Percentiles rank a stretch among this genome's conserved stretches.
Conservation (phyloP, 2,888 invertebrate genomes). For the Aspidiotus destructor region DNA sequence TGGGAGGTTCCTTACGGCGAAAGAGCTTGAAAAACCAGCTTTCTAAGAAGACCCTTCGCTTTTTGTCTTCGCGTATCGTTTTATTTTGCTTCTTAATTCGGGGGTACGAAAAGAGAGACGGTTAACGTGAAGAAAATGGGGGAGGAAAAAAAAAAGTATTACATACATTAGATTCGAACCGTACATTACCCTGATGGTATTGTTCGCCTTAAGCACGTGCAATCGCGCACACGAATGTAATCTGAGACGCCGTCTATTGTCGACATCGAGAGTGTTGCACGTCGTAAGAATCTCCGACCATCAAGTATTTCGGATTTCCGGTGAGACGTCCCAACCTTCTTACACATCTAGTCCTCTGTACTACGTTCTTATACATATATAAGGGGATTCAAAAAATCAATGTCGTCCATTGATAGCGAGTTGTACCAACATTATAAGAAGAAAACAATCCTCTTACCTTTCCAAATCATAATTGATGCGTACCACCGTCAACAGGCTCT, state of each 20-base stretch:
- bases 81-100: conserved; percentile 11
- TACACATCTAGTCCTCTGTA: too few relatives aligned
- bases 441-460: conserved; percentile 11
- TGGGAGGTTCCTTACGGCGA: conserved; percentile 20
- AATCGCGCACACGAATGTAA: conserved; percentile 31
- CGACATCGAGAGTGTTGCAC: not conserved
- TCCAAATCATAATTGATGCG: conserved; percentile 20
- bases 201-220: conserved; percentile 31
- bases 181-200: conserved; percentile 8
- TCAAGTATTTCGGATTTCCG: not conserved
- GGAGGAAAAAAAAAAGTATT: not conserved
- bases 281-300: not conserved
- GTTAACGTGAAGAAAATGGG: not conserved
- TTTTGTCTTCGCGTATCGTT: not conserved
- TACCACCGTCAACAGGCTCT: too few relatives aligned
- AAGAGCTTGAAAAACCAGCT: conserved; percentile 13
- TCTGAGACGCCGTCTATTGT: conserved; percentile 26
- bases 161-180: not conserved
- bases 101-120: conserved; percentile 6
- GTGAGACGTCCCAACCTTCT: not conserved
- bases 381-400: too few relatives aligned
- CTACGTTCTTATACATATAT: too few relatives aligned
- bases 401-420: too few relatives aligned
- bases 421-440: not conserved
- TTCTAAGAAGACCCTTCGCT: conserved; percentile 11